These are phyloP conservation scores for Bovichtus diacanthus DNA, from an alignment of 2,797 vertebrate genomes.

Conservation along the genomic window DNA sequence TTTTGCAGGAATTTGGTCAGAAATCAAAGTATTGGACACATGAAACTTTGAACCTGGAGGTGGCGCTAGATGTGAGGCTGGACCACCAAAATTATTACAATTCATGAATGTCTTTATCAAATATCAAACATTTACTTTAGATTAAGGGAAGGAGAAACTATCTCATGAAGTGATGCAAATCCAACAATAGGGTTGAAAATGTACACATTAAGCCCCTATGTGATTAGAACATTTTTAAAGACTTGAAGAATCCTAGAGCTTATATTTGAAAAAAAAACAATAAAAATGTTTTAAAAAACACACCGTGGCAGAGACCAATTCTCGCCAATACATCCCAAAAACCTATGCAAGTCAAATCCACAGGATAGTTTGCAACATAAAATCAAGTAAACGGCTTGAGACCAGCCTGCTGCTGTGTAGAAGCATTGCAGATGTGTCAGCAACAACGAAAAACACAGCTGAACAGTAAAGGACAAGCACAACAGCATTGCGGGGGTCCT, in stretches of 20 bases:
- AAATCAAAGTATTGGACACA: neutral
- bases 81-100: neutral
- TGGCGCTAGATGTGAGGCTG: neutral
- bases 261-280: neutral
- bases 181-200: neutral
- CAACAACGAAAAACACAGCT: neutral
- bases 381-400: neutral
- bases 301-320: neutral
- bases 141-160: neutral
- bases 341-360: neutral
- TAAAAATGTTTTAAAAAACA: too few species aligned
- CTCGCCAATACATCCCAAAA: neutral
- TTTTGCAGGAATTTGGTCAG: neutral
- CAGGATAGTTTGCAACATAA: neutral
- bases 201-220: neutral
- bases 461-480: constrained; percentile 8
- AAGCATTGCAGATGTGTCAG: constrained; percentile 10
- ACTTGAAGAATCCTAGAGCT: neutral
- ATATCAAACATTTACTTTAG: neutral
- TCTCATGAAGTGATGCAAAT: neutral
- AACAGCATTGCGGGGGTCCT: neutral
- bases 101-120: neutral
- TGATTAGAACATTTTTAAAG: neutral
- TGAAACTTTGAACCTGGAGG: neutral
- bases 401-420: constrained; percentile 13